Base-by-base conservation (phyloP, 1,140 invertebrate genomes). In the Drosophila funebris region DNA sequence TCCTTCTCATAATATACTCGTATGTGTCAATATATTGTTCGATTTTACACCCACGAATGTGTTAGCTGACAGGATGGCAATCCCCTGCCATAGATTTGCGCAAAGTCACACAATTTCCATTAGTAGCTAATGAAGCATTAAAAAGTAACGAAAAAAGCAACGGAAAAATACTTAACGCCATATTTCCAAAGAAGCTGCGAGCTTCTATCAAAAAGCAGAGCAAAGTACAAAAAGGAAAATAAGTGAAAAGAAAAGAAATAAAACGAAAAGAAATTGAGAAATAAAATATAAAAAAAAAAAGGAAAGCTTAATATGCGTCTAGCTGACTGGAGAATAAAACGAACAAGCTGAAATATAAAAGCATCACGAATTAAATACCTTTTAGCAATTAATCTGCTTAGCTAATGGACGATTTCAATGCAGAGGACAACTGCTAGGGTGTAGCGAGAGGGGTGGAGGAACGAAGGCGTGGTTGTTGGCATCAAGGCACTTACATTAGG, bases 331-430 rank as follows among this genome's bases (percentile, higher is more conserved):
- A 33, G 57, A 61, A 46, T 67, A 44, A 76, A 82, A 54, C 44
- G 67, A 71, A 60, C 43, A 52, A 44, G 58, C 20, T 44, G 29
- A 41, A 82, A 87, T 87, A 88, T 88, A 87, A 88, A 87, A 87
- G 82, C 84, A 76, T 82, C 78, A 76, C 83, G 82, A 87, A 87
- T 87, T 87, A 87, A 87, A 87, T 87, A 87, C 82, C 82, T 87
- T 87, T 87, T 87, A 87, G 82, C 82, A 87, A 87, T 87, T 87
- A 87, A 87, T 87, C 82, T 87, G 83, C 82, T 87, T 87, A 87
- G 82, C 82, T 87, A 87, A 87, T 87, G 82, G 82, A 87, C 82
- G 83, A 78, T 87, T 87, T 78, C 83, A 78, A 81, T 82, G 81
- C 58, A 74, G 77, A 85, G 72, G 73, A 66, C 76, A 71, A 72